Evolutionary conservation across 2,113 vertebrate genomes (phyloP).

Genomic region (Myrmecobius fasciatus): DNA sequence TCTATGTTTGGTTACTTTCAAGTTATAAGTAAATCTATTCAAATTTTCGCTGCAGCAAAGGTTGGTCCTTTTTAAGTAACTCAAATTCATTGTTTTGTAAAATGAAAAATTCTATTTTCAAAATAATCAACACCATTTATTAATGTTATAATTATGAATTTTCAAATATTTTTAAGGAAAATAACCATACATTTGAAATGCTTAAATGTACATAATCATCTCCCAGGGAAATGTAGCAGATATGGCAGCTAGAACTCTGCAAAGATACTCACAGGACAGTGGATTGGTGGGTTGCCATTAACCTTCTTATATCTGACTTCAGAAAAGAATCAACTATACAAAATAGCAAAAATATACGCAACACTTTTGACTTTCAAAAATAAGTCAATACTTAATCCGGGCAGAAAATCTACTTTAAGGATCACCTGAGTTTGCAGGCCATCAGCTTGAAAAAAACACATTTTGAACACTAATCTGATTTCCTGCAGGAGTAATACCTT

Average conservation of each 20-base stretch:
- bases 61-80: not conserved
- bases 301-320: not conserved
- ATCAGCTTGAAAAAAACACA: not conserved
- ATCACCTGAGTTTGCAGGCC: not conserved
- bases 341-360: not conserved
- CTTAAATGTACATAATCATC: not conserved
- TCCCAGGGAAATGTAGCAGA: not conserved
- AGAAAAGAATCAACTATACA: not conserved
- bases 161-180: not conserved
- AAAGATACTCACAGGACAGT: not conserved
- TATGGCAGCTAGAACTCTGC: not conserved
- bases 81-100: not conserved
- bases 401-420: not conserved
- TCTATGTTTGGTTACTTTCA: not conserved
- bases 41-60: not conserved
- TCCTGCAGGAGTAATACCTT: not conserved
- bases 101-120: not conserved
- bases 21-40: not conserved
- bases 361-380: slow-evolving; percentile 12
- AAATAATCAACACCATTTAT: not conserved
- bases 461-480: slow-evolving; percentile 18
- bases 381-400: not conserved
- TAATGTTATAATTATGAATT: not conserved
- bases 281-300: not conserved
- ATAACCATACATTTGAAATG: not conserved